Conservation (phyloP, 2,888 invertebrate species). For the Altica lythri region DNA sequence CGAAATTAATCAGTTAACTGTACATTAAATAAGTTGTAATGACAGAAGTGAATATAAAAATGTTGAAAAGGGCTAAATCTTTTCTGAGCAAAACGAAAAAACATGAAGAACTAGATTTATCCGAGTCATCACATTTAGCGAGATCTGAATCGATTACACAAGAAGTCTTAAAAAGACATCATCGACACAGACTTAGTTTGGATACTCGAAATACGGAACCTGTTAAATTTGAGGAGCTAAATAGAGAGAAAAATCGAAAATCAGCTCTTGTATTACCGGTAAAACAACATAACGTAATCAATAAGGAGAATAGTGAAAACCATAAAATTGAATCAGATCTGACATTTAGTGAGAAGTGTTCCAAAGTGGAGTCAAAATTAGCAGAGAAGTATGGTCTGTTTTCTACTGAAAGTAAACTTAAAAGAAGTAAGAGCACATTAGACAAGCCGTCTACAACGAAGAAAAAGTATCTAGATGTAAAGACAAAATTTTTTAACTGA, state of each 20-base stretch:
- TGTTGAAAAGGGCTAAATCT: conserved; percentile 48
- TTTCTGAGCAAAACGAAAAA: conserved; percentile 45
- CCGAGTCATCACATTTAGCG: conserved; percentile 47
- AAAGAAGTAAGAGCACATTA: conserved; percentile 26
- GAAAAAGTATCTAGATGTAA: background rate
- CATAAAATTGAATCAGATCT: background rate
- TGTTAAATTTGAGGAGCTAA: background rate
- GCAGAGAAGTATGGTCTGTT: conserved; percentile 6
- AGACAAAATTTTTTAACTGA: background rate
- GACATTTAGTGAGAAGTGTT: background rate
- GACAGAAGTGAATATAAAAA: conserved; percentile 12
- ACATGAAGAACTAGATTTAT: conserved; percentile 39
- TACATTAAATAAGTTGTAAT: conserved; percentile 18
- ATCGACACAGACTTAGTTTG: conserved; percentile 10
- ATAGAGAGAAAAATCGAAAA: conserved; percentile 4
- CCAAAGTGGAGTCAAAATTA: background rate
- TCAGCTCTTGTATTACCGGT: conserved; percentile 3
- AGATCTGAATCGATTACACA: conserved; percentile 38
- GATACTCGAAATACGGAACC: conserved; percentile 7
- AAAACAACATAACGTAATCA: background rate
- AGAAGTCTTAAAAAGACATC: conserved; percentile 20
- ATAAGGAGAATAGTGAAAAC: background rate
- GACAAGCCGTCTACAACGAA: conserved; percentile 10
- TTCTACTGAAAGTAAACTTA: conserved; percentile 1
- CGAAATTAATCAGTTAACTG: conserved; percentile 4